A percentile compares a stretch with the other conserved stretches of the same genome.
phyloP scores from a whole-genome alignment of 2,888 invertebrate genomes.

The Omphaloscelis lunosa region DNA sequence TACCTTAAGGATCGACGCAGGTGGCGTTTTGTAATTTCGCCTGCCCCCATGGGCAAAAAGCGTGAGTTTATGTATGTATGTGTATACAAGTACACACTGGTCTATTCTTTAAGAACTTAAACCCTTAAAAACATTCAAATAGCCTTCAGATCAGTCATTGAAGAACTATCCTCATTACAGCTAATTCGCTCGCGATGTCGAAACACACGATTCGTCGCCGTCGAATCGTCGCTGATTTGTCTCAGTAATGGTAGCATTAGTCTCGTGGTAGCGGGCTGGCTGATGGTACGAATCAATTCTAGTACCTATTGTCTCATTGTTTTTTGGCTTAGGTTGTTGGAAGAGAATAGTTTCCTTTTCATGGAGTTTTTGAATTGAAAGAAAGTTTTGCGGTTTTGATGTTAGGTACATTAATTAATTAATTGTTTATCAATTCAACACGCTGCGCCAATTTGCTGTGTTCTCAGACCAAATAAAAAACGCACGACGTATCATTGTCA shows the following conservation, averaged over 20 bases:
- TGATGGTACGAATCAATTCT: slow-evolving; percentile 71
- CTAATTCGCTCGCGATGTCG: slow-evolving; percentile 68
- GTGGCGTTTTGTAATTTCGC: not conserved
- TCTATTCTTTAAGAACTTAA: not conserved
- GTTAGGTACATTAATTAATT: too few relatives aligned
- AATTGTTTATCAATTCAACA: not conserved
- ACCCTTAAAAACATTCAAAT: not conserved
- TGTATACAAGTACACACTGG: too few relatives aligned
- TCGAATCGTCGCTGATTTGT: slow-evolving; percentile 71
- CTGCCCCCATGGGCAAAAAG: not conserved
- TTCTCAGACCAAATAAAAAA: too few relatives aligned
- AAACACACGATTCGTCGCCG: slow-evolving; percentile 69
- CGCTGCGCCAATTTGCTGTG: not conserved
- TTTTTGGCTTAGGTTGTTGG: slow-evolving; percentile 58
- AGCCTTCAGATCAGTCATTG: slow-evolving; percentile 43
- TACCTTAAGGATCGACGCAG: not conserved
- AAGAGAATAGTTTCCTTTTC: slow-evolving; percentile 12
- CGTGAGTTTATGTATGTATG: not conserved
- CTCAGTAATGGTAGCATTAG: slow-evolving; percentile 71
- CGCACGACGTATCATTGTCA: too few relatives aligned
- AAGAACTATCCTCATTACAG: slow-evolving; percentile 63
- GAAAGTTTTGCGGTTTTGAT: not conserved
- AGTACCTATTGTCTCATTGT: slow-evolving; percentile 66
- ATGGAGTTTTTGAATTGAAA: not conserved
- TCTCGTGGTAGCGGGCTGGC: slow-evolving; percentile 59